Percentiles rank a stretch among this genome's conserved stretches.
Evolutionary conservation across 2,888 invertebrate genomes (phyloP).

Genomic region (Drosophila parthenogenetica): DNA sequence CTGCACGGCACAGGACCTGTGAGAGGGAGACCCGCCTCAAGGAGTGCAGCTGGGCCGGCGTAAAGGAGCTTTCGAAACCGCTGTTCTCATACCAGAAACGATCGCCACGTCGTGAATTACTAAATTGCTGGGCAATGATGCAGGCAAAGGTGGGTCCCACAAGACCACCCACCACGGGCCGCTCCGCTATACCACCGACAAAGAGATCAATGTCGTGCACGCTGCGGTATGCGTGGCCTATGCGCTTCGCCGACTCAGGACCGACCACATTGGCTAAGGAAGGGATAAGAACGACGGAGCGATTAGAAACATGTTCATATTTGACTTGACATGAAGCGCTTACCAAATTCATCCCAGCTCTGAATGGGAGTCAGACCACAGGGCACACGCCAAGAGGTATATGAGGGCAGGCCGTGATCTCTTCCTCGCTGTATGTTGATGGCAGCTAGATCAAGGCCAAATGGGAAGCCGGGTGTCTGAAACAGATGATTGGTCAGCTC

Average conservation of each 20-base stretch:
- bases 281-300: not conserved
- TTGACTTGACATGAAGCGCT: not conserved
- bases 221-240: constrained; percentile 88
- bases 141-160: constrained; percentile 96
- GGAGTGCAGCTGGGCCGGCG: constrained; percentile 90
- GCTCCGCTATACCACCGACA: constrained; percentile 92
- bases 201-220: constrained; percentile 94
- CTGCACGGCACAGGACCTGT: constrained; percentile 87
- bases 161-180: constrained; percentile 90
- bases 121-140: constrained; percentile 94
- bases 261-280: constrained; percentile 87
- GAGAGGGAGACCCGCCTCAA: constrained; percentile 90
- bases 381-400: constrained; percentile 92
- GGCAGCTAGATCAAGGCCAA: constrained; percentile 94
- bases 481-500: constrained; percentile 94
- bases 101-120: constrained; percentile 91
- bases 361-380: constrained; percentile 90
- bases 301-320: not conserved
- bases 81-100: constrained; percentile 94
- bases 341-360: constrained; percentile 89
- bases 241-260: constrained; percentile 87
- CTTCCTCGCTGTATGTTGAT: constrained; percentile 95
- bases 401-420: constrained; percentile 94
- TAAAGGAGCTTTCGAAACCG: constrained; percentile 90
- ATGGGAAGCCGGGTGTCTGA: constrained; percentile 89